These are phyloP conservation scores for Rhynchophorus ferrugineus DNA, from an alignment of 1,140 invertebrate species.

Conservation along the genomic window DNA sequence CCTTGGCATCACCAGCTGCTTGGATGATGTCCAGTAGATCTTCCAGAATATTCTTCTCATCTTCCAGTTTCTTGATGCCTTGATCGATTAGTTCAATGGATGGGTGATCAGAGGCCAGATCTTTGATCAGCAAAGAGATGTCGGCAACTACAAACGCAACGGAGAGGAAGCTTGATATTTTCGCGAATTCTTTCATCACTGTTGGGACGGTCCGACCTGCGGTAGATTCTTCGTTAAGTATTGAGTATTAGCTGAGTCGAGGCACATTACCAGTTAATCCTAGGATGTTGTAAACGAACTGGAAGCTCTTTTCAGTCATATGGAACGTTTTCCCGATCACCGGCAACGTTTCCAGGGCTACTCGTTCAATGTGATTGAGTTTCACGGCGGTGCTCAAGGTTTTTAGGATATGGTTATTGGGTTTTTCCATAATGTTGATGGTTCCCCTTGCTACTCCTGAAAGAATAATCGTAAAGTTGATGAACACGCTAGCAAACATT, in stretches of 20 bases:
- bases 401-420: conserved; percentile 14
- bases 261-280: conserved; percentile 18
- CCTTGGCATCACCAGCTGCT: conserved; percentile 3
- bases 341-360: conserved; percentile 20
- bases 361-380: conserved; percentile 19
- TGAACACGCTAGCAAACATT: background rate
- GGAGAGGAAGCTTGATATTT: conserved; percentile 20
- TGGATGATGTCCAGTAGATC: conserved; percentile 18
- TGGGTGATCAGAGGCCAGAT: conserved; percentile 22
- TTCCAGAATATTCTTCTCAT: conserved; percentile 15
- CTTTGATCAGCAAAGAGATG: conserved; percentile 21
- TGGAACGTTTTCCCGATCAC: conserved; percentile 24
- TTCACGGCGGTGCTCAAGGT: conserved; percentile 20
- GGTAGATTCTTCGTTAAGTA: background rate
- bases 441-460: conserved; percentile 23
- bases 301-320: conserved; percentile 24
- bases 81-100: conserved; percentile 21
- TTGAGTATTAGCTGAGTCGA: background rate
- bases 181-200: conserved; percentile 15
- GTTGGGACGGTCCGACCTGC: conserved; percentile 13
- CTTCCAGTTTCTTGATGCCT: conserved; percentile 13
- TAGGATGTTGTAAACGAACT: conserved; percentile 23
- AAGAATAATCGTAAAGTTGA: conserved; percentile 6
- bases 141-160: conserved; percentile 22
- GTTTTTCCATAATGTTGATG: conserved; percentile 23